Percentiles rank a stretch among this genome's conserved stretches.
phyloP scores from a whole-genome alignment of 2,797 vertebrate species.

The Sylvia borin region DNA sequence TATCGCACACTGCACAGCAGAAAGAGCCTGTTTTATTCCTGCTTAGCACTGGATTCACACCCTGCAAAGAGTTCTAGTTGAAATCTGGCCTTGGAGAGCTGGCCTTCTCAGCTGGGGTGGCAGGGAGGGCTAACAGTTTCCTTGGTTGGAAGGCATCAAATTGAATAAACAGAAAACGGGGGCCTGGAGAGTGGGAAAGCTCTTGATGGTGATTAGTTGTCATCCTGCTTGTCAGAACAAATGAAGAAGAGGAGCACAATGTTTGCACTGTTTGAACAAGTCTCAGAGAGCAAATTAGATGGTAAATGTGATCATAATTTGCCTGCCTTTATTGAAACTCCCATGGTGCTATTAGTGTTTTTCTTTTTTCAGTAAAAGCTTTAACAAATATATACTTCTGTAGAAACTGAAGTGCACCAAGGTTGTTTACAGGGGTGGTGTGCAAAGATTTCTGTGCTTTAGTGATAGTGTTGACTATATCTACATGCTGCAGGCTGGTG shows the following conservation, averaged over 20 bases:
- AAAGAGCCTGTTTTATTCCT: neutral
- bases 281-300: conserved; percentile 68
- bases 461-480: neutral
- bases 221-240: conserved; percentile 71
- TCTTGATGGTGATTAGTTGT: conserved; percentile 72
- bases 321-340: conserved; percentile 60
- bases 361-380: conserved; percentile 41
- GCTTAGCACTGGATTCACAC: conserved; percentile 36
- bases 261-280: conserved; percentile 70
- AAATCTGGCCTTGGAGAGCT: conserved; percentile 44
- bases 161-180: conserved; percentile 53
- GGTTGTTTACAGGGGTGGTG: neutral
- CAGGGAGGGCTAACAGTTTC: conserved; percentile 28
- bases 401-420: conserved; percentile 8
- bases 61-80: neutral
- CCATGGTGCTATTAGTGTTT: conserved; percentile 48
- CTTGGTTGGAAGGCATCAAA: conserved; percentile 49
- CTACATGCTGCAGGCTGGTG: conserved; percentile 22
- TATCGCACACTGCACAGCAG: neutral
- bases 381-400: conserved; percentile 30
- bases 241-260: conserved; percentile 69
- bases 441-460: conserved; percentile 2
- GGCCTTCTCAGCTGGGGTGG: conserved; percentile 29
- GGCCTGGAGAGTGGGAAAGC: conserved; percentile 58
- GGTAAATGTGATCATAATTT: conserved; percentile 72